Percentiles rank a stretch among this genome's conserved stretches.
These are phyloP conservation scores for Hephaestus fuliginosus DNA, from an alignment of 2,797 vertebrate genomes.

Conservation along the genomic window DNA sequence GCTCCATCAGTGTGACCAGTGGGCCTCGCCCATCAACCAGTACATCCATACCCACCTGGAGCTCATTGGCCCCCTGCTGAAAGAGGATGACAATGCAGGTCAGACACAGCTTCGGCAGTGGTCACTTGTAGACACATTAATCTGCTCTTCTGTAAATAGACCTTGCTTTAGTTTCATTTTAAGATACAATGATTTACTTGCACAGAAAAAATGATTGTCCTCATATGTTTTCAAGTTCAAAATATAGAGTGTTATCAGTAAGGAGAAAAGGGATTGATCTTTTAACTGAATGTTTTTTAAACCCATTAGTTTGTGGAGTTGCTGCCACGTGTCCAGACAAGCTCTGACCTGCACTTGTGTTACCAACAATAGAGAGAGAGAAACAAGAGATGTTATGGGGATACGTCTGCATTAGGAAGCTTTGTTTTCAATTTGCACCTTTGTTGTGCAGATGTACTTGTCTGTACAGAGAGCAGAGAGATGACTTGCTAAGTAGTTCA, in stretches of 20 bases:
- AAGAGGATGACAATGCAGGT: conserved; percentile 80
- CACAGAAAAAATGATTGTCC: not conserved
- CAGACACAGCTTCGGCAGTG: not conserved
- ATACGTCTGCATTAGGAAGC: not conserved
- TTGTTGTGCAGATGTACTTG: not conserved
- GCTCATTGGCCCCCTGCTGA: conserved; percentile 84
- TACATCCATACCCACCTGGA: conserved; percentile 85
- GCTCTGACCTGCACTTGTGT: not conserved
- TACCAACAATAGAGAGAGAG: not conserved
- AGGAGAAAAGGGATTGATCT: not conserved
- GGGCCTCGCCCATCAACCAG: conserved; percentile 85
- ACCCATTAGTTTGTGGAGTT: not conserved
- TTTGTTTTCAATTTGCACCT: not conserved
- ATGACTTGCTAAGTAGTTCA: not conserved
- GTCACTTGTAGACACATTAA: not conserved
- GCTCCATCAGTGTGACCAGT: conserved; percentile 84
- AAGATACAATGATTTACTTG: not conserved
- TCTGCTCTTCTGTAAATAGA: not conserved
- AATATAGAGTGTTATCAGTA: not conserved
- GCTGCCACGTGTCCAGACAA: not conserved
- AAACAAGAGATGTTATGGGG: too few species aligned
- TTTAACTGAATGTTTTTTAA: not conserved
- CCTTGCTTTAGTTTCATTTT: not conserved
- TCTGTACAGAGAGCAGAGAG: not conserved
- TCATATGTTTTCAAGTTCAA: not conserved